These are phyloP conservation scores for Delia radicum DNA, from an alignment of 1,140 invertebrate species.

Conservation along the genomic window DNA sequence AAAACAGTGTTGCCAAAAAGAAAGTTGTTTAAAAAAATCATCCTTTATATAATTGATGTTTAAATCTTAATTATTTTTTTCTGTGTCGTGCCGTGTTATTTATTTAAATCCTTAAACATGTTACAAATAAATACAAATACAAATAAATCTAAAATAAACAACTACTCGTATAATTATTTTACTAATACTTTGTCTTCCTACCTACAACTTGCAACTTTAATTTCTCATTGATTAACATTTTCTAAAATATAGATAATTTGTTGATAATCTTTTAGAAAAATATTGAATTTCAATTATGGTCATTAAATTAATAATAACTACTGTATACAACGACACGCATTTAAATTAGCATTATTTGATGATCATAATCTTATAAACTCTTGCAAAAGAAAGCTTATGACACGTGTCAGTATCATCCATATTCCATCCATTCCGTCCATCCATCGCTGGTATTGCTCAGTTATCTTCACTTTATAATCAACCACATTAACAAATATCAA, in stretches of 20 bases:
- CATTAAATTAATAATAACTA: slow-evolving; percentile 45
- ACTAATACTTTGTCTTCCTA: too few species aligned
- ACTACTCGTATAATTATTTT: too few species aligned
- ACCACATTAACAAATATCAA: slow-evolving; percentile 1
- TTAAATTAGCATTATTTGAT: slow-evolving; percentile 17
- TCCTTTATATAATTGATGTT: too few species aligned
- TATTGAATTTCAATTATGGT: slow-evolving; percentile 55
- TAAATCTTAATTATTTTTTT: too few species aligned
- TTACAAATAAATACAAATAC: too few species aligned
- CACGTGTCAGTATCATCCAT: slow-evolving; percentile 10
- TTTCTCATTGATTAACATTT: background rate
- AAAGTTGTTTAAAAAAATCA: too few species aligned
- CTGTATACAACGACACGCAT: slow-evolving; percentile 31
- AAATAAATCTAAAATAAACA: too few species aligned
- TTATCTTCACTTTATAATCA: slow-evolving; percentile 21
- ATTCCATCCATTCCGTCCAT: too few species aligned
- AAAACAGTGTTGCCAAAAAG: too few species aligned
- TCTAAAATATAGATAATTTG: background rate
- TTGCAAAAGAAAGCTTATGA: slow-evolving; percentile 1
- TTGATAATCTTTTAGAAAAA: slow-evolving; percentile 52
- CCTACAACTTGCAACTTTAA: too few species aligned
- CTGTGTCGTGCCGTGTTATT: too few species aligned
- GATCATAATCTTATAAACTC: background rate
- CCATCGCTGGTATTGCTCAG: background rate
- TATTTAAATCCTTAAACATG: too few species aligned